A percentile compares a stretch with the other conserved stretches of the same genome.
Conservation (phyloP, 2,888 invertebrate species). For the Geophilus truncorum region DNA sequence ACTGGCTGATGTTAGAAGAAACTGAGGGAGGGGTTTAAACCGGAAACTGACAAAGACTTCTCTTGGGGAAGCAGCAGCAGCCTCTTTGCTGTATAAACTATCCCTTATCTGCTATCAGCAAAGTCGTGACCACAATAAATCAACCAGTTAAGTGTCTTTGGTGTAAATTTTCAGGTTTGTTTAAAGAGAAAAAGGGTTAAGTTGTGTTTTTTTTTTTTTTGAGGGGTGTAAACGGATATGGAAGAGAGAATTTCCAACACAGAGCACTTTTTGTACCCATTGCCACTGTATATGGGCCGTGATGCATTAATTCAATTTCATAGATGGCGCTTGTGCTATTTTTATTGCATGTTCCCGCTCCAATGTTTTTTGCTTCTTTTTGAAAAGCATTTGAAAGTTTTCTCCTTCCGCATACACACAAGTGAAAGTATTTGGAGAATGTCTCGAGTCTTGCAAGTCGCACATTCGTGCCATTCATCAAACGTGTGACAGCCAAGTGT, state of each 20-base stretch:
- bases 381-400: not conserved
- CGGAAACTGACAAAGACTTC: conserved; percentile 25
- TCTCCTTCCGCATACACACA: not conserved
- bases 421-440: conserved; percentile 20
- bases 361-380: conserved; percentile 20
- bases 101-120: conserved; percentile 13
- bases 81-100: not conserved
- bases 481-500: conserved; percentile 15
- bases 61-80: not conserved
- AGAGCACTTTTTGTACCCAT: conserved; percentile 7
- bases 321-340: conserved; percentile 20
- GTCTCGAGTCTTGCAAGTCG: conserved; percentile 18
- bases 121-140: conserved; percentile 20
- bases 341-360: not conserved
- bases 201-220: not conserved
- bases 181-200: not conserved
- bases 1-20: not conserved
- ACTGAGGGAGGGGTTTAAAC: not conserved
- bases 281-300: conserved; percentile 27
- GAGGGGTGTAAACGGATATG: not conserved
- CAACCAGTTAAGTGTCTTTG: not conserved
- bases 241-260: not conserved
- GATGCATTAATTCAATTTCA: conserved; percentile 27
- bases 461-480: conserved; percentile 23
- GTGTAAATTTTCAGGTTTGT: not conserved